A percentile compares a stretch with the other conserved stretches of the same genome.
Evolutionary conservation across 2,888 invertebrate genomes (phyloP).

Genomic region (Dascillus cervinus): DNA sequence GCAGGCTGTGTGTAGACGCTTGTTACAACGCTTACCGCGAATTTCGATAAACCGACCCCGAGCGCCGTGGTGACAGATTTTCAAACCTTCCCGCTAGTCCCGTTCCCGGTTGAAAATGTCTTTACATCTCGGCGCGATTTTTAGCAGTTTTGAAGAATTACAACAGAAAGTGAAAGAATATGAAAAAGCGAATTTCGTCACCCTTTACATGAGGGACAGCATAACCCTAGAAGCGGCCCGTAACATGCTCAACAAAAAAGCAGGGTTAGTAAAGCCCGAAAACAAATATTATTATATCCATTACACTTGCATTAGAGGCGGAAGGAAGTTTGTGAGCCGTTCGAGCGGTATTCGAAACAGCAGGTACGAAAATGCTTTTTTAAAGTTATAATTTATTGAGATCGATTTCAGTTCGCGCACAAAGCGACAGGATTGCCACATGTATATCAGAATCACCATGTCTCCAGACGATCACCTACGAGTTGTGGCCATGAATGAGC

Average conservation of each 20-base stretch:
- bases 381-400: no score
- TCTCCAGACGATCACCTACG: background rate
- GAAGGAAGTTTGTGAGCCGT: background rate
- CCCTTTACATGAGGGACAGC: background rate
- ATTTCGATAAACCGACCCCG: no score
- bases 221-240: background rate
- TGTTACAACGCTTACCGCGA: no score
- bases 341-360: background rate
- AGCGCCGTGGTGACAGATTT: no score
- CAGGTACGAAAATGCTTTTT: background rate
- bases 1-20: no score
- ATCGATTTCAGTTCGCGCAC: background rate
- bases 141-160: background rate
- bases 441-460: background rate
- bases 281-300: background rate
- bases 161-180: background rate
- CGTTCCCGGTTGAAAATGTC: no score
- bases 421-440: background rate
- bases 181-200: background rate
- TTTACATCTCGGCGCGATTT: background rate
- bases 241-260: background rate
- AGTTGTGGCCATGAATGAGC: background rate
- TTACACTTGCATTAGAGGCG: background rate
- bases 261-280: background rate
- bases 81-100: no score